Percentiles rank a stretch among this genome's conserved stretches.
phyloP scores from a whole-genome alignment of 2,113 vertebrate genomes.

The Sinocyclocheilus rhinocerous region DNA sequence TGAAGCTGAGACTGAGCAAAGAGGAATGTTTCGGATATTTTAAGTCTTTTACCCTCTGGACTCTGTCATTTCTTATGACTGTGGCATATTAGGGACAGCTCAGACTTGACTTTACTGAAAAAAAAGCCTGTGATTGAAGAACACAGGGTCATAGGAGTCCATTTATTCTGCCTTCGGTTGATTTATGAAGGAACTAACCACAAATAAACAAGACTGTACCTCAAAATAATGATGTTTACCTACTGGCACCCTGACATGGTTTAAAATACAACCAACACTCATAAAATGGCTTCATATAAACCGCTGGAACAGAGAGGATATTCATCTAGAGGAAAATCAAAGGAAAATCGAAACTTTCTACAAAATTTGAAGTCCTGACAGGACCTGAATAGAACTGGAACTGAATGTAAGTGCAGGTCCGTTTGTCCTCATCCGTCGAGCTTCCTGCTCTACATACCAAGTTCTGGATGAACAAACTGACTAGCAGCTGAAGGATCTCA shows the following conservation, averaged over 20 bases:
- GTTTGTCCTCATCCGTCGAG: not conserved
- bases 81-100: constrained; percentile 34
- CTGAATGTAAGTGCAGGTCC: not conserved
- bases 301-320: not conserved
- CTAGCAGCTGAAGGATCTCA: not conserved
- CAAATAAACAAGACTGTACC: not conserved
- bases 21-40: constrained; percentile 31
- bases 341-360: not conserved
- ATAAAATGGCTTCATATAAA: not conserved
- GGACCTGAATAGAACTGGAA: not conserved
- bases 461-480: constrained; percentile 19
- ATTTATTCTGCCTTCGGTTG: not conserved
- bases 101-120: constrained; percentile 40
- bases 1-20: not conserved
- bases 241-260: not conserved
- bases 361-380: not conserved
- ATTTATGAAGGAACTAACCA: constrained; percentile 16
- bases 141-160: not conserved
- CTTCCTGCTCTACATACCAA: constrained; percentile 37
- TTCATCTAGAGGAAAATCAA: not conserved
- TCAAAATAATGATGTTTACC: constrained; percentile 19
- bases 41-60: constrained; percentile 42
- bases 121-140: constrained; percentile 1
- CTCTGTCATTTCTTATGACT: constrained; percentile 43
- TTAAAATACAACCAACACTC: not conserved